Percentiles rank a stretch among this genome's conserved stretches.
Conservation (phyloP, 2,113 vertebrate species). For the Columba livia region DNA sequence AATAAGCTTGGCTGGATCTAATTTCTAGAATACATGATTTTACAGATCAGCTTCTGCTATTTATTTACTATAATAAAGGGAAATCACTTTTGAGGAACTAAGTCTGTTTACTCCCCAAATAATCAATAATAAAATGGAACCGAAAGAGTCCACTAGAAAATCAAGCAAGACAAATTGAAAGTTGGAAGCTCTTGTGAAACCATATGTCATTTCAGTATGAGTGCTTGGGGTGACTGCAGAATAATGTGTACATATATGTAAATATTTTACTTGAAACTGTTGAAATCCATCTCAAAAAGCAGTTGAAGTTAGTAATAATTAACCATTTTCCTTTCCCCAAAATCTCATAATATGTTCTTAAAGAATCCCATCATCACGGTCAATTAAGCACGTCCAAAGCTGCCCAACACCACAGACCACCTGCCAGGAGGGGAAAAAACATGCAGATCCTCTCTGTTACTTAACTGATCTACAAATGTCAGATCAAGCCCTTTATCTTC, state of each 20-base stretch:
- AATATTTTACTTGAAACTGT: conserved; percentile 10
- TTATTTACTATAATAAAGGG: not conserved
- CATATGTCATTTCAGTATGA: not conserved
- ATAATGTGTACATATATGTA: not conserved
- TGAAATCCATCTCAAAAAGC: conserved; percentile 27
- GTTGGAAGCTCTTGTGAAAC: conserved; percentile 21
- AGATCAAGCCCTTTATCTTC: not conserved
- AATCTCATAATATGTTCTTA: not conserved
- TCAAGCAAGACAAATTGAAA: not conserved
- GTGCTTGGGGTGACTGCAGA: not conserved
- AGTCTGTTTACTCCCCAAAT: not conserved
- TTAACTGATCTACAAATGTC: conserved; percentile 35
- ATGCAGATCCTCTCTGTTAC: not conserved
- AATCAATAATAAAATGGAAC: not conserved
- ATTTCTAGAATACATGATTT: not conserved
- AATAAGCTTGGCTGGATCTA: not conserved
- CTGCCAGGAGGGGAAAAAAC: not conserved
- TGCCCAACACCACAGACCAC: not conserved
- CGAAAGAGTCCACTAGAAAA: not conserved
- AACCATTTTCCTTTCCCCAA: not conserved
- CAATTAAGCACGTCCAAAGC: not conserved
- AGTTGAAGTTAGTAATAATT: not conserved
- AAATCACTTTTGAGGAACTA: not conserved
- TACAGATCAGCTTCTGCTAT: not conserved
- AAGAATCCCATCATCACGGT: not conserved